These are phyloP conservation scores for Dynastes maya DNA, from an alignment of 2,888 invertebrate genomes.

Conservation along the genomic window DNA sequence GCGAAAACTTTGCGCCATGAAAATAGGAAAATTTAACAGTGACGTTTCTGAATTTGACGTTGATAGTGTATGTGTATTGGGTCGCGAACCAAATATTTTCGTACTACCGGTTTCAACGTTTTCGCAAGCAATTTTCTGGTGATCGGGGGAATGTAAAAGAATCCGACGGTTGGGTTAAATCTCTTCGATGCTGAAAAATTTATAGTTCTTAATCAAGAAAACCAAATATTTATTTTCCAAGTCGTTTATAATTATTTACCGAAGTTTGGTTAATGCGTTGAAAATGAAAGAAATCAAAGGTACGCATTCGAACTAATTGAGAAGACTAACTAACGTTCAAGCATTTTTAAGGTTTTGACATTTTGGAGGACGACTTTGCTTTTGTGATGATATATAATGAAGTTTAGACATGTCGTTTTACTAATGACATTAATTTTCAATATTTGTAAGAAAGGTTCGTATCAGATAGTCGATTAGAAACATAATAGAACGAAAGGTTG, in stretches of 20 bases:
- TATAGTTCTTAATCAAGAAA: constrained; percentile 39
- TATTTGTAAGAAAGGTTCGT: constrained; percentile 43
- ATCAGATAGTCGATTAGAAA: constrained; percentile 37
- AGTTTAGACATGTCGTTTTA: constrained; percentile 54
- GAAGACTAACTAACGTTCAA: background rate
- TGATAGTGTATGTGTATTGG: constrained; percentile 35
- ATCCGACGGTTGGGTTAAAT: constrained; percentile 3
- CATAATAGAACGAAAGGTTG: background rate
- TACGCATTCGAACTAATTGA: background rate
- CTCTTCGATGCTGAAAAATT: constrained; percentile 35
- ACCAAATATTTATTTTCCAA: constrained; percentile 11
- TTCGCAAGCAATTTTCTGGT: constrained; percentile 11
- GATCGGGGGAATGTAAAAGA: constrained; percentile 20
- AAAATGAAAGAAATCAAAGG: constrained; percentile 44
- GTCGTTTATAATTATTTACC: constrained; percentile 5
- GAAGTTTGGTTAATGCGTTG: constrained; percentile 36
- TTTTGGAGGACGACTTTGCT: constrained; percentile 41
- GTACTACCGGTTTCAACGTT: constrained; percentile 39
- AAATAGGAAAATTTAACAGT: constrained; percentile 38
- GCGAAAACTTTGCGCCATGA: background rate
- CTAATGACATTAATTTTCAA: constrained; percentile 51
- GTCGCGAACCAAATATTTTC: constrained; percentile 36
- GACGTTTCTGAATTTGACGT: constrained; percentile 43
- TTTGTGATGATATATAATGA: constrained; percentile 56
- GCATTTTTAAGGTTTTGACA: constrained; percentile 36